Percentiles rank a stretch among this genome's conserved stretches.
phyloP scores from a whole-genome alignment of 2,888 invertebrate genomes.

The Entomobrya proxima region DNA sequence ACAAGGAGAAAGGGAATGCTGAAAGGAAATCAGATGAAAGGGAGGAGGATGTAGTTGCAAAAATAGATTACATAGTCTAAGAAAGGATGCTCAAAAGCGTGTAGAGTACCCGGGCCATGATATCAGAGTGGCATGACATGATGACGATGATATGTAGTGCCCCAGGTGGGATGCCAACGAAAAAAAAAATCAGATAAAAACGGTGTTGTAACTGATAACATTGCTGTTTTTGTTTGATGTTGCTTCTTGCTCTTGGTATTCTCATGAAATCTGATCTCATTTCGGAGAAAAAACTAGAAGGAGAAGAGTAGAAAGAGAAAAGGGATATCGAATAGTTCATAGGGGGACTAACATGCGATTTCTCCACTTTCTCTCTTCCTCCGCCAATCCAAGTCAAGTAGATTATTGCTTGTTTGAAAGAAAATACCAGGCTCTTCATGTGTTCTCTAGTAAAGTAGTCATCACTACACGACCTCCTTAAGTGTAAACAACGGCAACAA shows the following conservation, averaged over 20 bases:
- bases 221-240: background rate
- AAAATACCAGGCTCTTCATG: background rate
- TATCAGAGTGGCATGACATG: background rate
- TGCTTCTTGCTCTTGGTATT: conserved; percentile 4
- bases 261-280: conserved; percentile 26
- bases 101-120: background rate
- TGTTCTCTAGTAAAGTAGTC: background rate
- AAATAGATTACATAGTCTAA: background rate
- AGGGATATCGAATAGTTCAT: conserved; percentile 3
- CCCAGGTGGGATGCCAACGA: conserved; percentile 44
- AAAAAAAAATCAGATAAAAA: conserved; percentile 17
- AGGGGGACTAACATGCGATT: conserved; percentile 6
- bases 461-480: background rate
- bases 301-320: background rate
- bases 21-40: conserved; percentile 31
- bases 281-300: background rate
- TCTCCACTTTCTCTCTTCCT: background rate
- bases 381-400: background rate
- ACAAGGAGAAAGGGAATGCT: background rate
- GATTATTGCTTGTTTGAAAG: conserved; percentile 6
- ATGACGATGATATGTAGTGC: conserved; percentile 52
- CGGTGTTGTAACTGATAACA: background rate
- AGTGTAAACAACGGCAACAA: background rate
- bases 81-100: background rate
- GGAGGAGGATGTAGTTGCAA: conserved; percentile 6